A percentile compares a stretch with the other conserved stretches of the same genome.
Evolutionary conservation across 2,888 invertebrate species (phyloP).

Genomic region (Rhagium mordax): DNA sequence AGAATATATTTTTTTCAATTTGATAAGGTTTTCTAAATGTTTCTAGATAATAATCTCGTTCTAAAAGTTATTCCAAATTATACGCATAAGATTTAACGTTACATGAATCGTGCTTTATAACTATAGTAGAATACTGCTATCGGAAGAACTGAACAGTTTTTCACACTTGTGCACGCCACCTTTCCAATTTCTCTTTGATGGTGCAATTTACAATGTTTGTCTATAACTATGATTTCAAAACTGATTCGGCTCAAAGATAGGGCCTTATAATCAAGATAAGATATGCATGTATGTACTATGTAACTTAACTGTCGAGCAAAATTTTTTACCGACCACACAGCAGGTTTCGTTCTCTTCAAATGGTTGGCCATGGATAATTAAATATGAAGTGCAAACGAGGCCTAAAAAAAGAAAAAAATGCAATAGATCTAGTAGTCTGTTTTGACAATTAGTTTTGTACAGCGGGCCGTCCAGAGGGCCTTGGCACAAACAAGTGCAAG

Average conservation of each 20-base stretch:
- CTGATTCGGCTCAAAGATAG: background rate
- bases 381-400: slow-evolving; percentile 59
- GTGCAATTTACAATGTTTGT: background rate
- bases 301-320: background rate
- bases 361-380: slow-evolving; percentile 1
- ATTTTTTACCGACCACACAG: background rate
- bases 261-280: background rate
- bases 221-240: background rate
- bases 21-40: background rate
- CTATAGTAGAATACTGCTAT: background rate
- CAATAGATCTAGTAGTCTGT: slow-evolving; percentile 66
- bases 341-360: background rate
- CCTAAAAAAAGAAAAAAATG: slow-evolving; percentile 60
- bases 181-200: background rate
- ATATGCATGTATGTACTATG: too few species aligned
- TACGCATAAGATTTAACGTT: background rate
- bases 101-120: background rate
- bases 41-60: background rate
- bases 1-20: background rate
- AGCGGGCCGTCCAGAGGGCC: slow-evolving; percentile 61
- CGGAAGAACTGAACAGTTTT: background rate
- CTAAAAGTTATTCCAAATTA: background rate
- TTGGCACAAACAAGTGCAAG: slow-evolving; percentile 62
- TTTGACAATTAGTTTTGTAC: slow-evolving; percentile 54
- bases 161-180: background rate